phyloP scores from a whole-genome alignment of 2,113 vertebrate genomes.

The Nothoprocta pentlandii region DNA sequence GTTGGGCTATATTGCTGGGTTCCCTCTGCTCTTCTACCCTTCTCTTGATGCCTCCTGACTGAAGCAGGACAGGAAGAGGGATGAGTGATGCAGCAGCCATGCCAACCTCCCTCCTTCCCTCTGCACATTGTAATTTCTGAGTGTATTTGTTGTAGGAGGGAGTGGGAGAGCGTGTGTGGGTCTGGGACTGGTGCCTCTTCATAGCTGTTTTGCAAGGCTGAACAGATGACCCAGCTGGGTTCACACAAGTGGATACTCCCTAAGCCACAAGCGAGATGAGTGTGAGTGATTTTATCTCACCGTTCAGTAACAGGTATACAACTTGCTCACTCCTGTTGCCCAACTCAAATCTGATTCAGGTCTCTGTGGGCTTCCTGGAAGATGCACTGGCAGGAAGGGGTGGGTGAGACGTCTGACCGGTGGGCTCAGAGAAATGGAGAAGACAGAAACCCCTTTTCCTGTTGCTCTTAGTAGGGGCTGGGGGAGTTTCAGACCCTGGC shows the following conservation, averaged over 20 bases:
- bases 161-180: neutral
- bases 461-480: neutral
- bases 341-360: constrained; percentile 51
- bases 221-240: neutral
- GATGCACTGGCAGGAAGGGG: neutral
- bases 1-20: neutral
- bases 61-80: neutral
- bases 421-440: neutral
- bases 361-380: constrained; percentile 3
- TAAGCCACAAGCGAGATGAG: constrained; percentile 4
- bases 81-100: accelerated
- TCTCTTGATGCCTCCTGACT: accelerated
- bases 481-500: neutral
- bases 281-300: constrained; percentile 52
- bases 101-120: neutral
- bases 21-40: neutral
- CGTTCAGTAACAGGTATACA: neutral
- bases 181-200: neutral
- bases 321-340: constrained; percentile 24
- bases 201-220: constrained; percentile 18
- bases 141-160: neutral
- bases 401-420: neutral
- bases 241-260: neutral
- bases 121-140: neutral
- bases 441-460: neutral